Evolutionary conservation across 2,797 vertebrate species (phyloP).

Genomic region (Morus bassanus): DNA sequence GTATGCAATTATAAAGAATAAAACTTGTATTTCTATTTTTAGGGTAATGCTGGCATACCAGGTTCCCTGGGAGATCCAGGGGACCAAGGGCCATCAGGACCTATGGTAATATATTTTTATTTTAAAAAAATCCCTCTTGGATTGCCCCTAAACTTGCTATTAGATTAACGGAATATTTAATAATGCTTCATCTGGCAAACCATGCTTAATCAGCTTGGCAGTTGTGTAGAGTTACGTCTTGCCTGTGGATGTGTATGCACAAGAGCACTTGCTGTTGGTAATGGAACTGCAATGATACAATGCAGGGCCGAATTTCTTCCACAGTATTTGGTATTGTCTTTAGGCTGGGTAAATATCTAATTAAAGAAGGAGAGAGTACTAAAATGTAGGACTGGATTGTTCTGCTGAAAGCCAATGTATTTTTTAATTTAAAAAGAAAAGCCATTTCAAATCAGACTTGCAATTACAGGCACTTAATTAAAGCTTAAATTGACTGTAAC

Average conservation of each 20-base stretch:
- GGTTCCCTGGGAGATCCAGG: conserved; percentile 66
- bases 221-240: neutral
- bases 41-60: conserved; percentile 67
- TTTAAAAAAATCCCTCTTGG: neutral
- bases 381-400: neutral
- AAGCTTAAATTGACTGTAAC: neutral
- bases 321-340: neutral
- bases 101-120: conserved; percentile 54
- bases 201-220: neutral
- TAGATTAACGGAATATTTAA: neutral
- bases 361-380: neutral
- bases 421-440: neutral
- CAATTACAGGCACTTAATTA: neutral
- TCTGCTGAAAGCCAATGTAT: neutral
- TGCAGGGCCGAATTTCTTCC: neutral
- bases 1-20: neutral
- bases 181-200: neutral
- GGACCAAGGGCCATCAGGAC: conserved; percentile 66
- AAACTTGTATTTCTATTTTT: conserved; percentile 24
- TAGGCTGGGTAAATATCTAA: neutral
- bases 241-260: neutral
- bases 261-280: neutral
- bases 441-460: neutral
- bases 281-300: neutral
- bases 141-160: neutral